These are phyloP conservation scores for Orius laevigatus DNA, from an alignment of 1,140 invertebrate species.

Conservation along the genomic window DNA sequence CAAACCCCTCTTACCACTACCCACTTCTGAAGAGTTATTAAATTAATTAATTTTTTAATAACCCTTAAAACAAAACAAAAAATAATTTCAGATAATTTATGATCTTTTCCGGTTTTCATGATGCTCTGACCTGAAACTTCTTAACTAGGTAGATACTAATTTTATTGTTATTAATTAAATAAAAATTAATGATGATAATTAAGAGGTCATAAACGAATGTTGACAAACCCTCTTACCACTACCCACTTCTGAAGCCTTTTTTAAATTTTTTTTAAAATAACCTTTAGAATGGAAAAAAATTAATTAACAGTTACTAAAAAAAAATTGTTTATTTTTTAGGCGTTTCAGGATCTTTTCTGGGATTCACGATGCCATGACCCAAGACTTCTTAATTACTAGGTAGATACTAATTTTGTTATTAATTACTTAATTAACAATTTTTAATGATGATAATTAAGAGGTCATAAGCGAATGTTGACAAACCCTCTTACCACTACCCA, in stretches of 20 bases:
- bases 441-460: too few species aligned
- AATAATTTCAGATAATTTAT: neutral
- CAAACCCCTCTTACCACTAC: neutral
- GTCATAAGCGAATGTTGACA: too few species aligned
- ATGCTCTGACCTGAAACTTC: neutral
- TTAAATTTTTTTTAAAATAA: too few species aligned
- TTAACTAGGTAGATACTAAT: neutral
- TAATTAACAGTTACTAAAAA: too few species aligned
- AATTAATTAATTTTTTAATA: neutral
- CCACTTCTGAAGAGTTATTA: neutral
- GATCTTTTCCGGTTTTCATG: neutral
- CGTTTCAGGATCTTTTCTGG: too few species aligned
- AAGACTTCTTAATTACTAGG: too few species aligned
- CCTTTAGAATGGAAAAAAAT: too few species aligned
- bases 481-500: too few species aligned
- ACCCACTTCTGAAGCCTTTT: neutral
- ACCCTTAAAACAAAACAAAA: neutral
- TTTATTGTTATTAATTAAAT: too few species aligned
- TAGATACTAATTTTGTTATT: too few species aligned
- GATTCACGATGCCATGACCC: neutral
- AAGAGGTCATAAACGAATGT: conserved; percentile 1
- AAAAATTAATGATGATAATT: conserved; percentile 1
- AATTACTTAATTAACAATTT: too few species aligned
- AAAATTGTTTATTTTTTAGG: too few species aligned
- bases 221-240: conserved; percentile 1